These are phyloP conservation scores for Perccottus glenii DNA, from an alignment of 2,113 vertebrate genomes.

Conservation along the genomic window DNA sequence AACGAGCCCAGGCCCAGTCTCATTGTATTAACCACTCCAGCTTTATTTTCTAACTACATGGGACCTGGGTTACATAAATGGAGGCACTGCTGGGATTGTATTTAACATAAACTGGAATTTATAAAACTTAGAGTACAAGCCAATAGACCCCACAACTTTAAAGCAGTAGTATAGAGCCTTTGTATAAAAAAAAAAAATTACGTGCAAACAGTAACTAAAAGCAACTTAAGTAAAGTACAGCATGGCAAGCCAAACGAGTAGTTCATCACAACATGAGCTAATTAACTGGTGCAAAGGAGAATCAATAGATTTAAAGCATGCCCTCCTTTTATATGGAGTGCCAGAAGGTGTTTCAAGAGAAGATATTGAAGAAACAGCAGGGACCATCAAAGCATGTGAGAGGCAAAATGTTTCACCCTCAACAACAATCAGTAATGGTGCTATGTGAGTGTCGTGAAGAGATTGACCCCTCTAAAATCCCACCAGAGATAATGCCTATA, in stretches of 20 bases:
- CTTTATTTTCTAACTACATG: too few relatives aligned
- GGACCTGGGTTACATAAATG: background rate
- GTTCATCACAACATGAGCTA: too few relatives aligned
- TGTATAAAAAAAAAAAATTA: too few relatives aligned
- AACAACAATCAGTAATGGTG: background rate
- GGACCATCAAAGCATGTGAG: slow-evolving; percentile 21
- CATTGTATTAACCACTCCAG: too few relatives aligned
- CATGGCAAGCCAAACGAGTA: too few relatives aligned
- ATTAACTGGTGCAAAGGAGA: too few relatives aligned
- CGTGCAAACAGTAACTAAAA: too few relatives aligned
- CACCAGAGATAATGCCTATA: slow-evolving; percentile 7
- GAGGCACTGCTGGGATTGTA: background rate
- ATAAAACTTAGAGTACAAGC: background rate
- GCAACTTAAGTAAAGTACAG: too few relatives aligned
- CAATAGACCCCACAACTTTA: background rate
- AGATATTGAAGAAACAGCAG: background rate
- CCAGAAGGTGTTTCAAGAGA: too few relatives aligned
- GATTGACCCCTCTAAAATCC: slow-evolving; percentile 5
- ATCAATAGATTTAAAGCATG: too few relatives aligned
- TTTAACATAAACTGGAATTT: background rate
- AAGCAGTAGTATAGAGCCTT: background rate
- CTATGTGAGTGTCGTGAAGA: slow-evolving; percentile 20
- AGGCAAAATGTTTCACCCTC: slow-evolving; percentile 16
- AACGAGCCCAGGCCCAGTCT: too few relatives aligned
- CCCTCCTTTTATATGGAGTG: too few relatives aligned